Percentiles rank a stretch among this genome's conserved stretches.
These are phyloP conservation scores for Pollachius pollachius DNA, from an alignment of 2,113 vertebrate species.

Conservation along the genomic window DNA sequence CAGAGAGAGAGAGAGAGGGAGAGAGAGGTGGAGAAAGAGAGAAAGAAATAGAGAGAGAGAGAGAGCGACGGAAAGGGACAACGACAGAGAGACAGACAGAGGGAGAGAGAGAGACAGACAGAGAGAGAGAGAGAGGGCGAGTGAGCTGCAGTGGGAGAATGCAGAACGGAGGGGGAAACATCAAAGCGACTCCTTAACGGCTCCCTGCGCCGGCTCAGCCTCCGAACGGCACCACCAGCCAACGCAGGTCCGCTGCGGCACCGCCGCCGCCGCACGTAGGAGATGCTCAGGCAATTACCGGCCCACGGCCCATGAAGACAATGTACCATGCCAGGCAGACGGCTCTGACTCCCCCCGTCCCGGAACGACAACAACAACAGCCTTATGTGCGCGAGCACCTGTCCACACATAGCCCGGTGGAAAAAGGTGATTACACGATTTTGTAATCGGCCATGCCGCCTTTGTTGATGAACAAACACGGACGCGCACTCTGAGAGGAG, in stretches of 20 bases:
- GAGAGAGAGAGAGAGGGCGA: slow-evolving; percentile 2
- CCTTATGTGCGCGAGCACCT: slow-evolving; percentile 7
- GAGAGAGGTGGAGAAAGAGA: slow-evolving; percentile 9
- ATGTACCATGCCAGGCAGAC: slow-evolving; percentile 26
- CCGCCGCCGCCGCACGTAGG: slow-evolving; percentile 33
- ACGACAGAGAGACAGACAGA: slow-evolving; percentile 27
- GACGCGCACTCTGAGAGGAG: too few relatives aligned
- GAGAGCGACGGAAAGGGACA: too few relatives aligned
- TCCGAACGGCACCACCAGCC: slow-evolving; percentile 48
- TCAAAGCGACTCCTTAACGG: slow-evolving; percentile 60
- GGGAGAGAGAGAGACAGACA: slow-evolving; percentile 4
- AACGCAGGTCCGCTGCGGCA: slow-evolving; percentile 30
- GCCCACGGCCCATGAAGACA: slow-evolving; percentile 31
- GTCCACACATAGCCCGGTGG: slow-evolving; percentile 26
- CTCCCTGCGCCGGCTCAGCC: slow-evolving; percentile 29
- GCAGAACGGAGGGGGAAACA: slow-evolving; percentile 24
- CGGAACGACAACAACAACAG: not conserved
- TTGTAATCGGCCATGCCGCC: slow-evolving; percentile 42
- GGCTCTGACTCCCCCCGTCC: too few relatives aligned
- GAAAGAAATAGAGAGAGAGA: not conserved
- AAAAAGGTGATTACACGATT: slow-evolving; percentile 28
- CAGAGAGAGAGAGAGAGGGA: not conserved
- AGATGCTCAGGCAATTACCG: slow-evolving; percentile 45
- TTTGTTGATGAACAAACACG: not conserved
- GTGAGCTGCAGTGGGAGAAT: slow-evolving; percentile 12